A percentile compares a stretch with the other conserved stretches of the same genome.
Evolutionary conservation across 2,797 vertebrate genomes (phyloP).

Genomic region (Potorous gilbertii): DNA sequence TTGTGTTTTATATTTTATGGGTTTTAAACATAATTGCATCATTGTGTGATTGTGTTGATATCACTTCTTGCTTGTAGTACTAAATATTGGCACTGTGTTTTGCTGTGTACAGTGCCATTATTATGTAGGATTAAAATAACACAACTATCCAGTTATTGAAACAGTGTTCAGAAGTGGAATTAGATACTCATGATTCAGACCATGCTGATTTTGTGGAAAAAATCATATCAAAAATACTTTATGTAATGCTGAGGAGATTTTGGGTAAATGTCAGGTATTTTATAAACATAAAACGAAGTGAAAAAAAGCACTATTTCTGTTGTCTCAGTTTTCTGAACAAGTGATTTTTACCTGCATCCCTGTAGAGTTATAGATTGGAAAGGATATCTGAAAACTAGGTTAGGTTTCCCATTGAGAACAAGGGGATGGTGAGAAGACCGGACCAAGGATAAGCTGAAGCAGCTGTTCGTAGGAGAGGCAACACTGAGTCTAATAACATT

Average conservation of each 20-base stretch:
- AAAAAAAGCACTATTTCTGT: background rate
- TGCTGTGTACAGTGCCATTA: background rate
- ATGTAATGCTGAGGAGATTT: background rate
- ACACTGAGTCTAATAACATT: background rate
- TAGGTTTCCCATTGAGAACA: background rate
- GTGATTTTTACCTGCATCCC: background rate
- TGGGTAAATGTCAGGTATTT: background rate
- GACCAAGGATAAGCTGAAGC: background rate
- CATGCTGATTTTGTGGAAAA: background rate
- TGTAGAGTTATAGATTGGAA: background rate
- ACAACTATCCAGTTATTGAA: background rate
- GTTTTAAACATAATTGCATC: background rate
- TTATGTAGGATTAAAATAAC: background rate
- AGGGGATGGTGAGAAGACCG: background rate
- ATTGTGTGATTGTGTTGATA: background rate
- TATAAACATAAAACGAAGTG: background rate
- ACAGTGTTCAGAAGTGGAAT: background rate
- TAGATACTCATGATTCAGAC: background rate
- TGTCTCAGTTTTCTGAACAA: background rate
- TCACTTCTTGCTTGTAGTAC: background rate
- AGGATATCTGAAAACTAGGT: background rate
- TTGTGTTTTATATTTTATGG: background rate
- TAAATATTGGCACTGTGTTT: background rate
- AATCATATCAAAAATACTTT: background rate
- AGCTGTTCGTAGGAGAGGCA: background rate